A percentile compares a stretch with the other conserved stretches of the same genome.
phyloP scores from a whole-genome alignment of 2,113 vertebrate species.

The Trematocara zebra region DNA sequence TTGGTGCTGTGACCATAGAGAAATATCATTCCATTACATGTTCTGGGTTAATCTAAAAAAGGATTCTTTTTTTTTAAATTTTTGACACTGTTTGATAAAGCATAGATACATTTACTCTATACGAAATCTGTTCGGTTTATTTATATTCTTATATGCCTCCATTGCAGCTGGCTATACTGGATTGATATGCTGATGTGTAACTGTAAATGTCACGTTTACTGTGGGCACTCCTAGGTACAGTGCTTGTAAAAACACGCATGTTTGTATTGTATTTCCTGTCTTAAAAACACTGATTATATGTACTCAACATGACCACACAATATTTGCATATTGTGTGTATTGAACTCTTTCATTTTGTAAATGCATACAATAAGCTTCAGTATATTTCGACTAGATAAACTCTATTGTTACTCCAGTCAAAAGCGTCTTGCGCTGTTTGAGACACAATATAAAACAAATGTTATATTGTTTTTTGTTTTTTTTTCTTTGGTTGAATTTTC shows the following conservation, averaged over 20 bases:
- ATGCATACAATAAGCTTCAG: constrained; percentile 54
- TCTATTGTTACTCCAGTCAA: not conserved
- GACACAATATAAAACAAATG: not conserved
- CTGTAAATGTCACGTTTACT: constrained; percentile 63
- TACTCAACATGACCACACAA: constrained; percentile 44
- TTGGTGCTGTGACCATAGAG: constrained; percentile 57
- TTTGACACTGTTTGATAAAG: constrained; percentile 59
- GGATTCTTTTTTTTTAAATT: not conserved
- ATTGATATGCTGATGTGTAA: constrained; percentile 64
- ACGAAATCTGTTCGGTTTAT: constrained; percentile 34
- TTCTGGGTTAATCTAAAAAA: not conserved
- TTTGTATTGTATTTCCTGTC: constrained; percentile 55
- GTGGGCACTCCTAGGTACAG: constrained; percentile 48
- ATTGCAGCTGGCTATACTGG: constrained; percentile 41
- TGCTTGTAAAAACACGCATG: constrained; percentile 62
- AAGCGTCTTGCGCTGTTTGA: not conserved
- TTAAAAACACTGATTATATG: constrained; percentile 34
- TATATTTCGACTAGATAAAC: constrained; percentile 33
- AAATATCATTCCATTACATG: constrained; percentile 37
- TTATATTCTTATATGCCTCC: constrained; percentile 51
- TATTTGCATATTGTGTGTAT: constrained; percentile 55
- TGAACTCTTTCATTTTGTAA: constrained; percentile 46
- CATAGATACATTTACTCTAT: constrained; percentile 41
- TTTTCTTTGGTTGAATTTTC: not conserved
- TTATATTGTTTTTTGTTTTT: not conserved